Percentiles rank a stretch among this genome's conserved stretches.
Evolutionary conservation across 2,888 invertebrate genomes (phyloP).

Genomic region (Deroplatys truncata): DNA sequence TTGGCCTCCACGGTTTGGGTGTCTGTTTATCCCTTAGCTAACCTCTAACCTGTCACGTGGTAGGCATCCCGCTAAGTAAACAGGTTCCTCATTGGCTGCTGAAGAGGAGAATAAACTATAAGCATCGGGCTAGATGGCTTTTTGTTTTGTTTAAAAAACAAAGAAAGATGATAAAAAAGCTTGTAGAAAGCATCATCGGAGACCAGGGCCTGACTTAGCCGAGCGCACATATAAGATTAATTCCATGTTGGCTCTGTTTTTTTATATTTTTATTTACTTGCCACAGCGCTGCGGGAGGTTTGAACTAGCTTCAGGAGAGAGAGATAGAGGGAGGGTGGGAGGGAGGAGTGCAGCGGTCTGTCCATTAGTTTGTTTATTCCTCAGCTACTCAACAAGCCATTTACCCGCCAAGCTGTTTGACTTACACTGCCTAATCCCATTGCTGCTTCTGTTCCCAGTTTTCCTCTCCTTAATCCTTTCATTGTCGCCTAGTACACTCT

Average conservation of each 20-base stretch:
- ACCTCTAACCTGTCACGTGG: conserved; percentile 17
- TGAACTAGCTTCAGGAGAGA: neutral
- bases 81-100: conserved; percentile 16
- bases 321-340: neutral
- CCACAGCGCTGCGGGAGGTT: conserved; percentile 13
- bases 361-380: conserved; percentile 29
- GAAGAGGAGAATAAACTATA: conserved; percentile 10
- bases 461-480: too few species aligned
- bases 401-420: conserved; percentile 5
- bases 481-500: too few species aligned
- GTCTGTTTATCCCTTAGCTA: conserved; percentile 1
- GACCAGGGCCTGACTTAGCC: neutral
- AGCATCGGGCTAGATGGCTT: neutral
- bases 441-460: too few species aligned
- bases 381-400: conserved; percentile 23
- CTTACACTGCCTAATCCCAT: neutral
- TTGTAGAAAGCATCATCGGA: neutral
- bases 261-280: conserved; percentile 20
- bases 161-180: neutral
- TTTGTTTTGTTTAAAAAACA: neutral
- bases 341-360: conserved; percentile 15
- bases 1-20: neutral
- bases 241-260: conserved; percentile 11
- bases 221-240: conserved; percentile 19
- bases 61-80: conserved; percentile 11